These are phyloP conservation scores for Puffinus mauretanicus DNA, from an alignment of 2,113 vertebrate species.

Conservation along the genomic window DNA sequence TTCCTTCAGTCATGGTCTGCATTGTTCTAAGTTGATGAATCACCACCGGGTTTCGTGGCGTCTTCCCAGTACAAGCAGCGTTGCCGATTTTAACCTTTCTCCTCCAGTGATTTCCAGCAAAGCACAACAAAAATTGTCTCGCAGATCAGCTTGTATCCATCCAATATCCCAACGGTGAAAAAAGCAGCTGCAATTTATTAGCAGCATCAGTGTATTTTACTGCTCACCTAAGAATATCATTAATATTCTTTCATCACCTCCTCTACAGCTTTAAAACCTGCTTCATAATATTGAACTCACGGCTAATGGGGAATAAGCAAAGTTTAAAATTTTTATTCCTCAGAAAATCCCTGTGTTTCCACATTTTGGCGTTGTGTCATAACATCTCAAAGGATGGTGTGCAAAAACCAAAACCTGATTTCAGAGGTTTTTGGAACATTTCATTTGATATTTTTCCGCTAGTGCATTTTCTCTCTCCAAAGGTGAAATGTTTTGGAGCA, in stretches of 20 bases:
- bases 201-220: background rate
- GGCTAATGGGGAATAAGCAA: background rate
- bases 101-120: background rate
- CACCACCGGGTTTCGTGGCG: rapidly evolving
- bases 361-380: background rate
- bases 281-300: background rate
- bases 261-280: constrained; percentile 1
- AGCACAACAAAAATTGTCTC: background rate
- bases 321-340: background rate
- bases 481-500: constrained; percentile 20
- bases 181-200: constrained; percentile 25
- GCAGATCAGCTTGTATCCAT: background rate
- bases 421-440: background rate
- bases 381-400: background rate
- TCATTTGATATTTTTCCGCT: background rate
- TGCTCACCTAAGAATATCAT: background rate
- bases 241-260: constrained; percentile 47
- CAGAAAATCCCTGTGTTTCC: background rate
- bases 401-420: background rate
- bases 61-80: background rate
- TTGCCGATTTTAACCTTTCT: background rate
- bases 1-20: background rate
- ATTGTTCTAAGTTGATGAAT: background rate
- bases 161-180: background rate
- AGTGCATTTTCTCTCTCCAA: background rate